These are phyloP conservation scores for Ceratina australensis DNA, from an alignment of 1,140 invertebrate genomes.

Conservation along the genomic window DNA sequence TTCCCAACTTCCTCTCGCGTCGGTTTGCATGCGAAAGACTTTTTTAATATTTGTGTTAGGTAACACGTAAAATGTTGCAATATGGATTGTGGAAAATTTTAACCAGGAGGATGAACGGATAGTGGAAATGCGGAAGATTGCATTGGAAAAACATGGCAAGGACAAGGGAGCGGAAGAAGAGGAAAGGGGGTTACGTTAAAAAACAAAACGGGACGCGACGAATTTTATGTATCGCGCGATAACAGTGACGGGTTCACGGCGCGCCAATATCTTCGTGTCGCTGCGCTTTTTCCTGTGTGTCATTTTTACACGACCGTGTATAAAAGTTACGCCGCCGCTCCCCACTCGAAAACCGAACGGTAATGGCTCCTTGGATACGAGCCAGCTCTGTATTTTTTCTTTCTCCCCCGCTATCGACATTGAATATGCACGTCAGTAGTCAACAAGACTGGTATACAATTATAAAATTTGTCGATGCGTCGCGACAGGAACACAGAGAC, in stretches of 20 bases:
- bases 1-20: background rate
- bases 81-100: background rate
- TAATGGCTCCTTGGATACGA: slow-evolving; percentile 63
- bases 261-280: slow-evolving; percentile 40
- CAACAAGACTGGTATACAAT: slow-evolving; percentile 1
- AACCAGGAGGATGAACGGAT: background rate
- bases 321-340: slow-evolving; percentile 58
- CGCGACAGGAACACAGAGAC: too few relatives aligned
- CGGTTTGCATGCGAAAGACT: too few relatives aligned
- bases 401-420: slow-evolving; percentile 14
- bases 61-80: too few relatives aligned
- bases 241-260: slow-evolving; percentile 31
- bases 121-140: too few relatives aligned
- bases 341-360: slow-evolving; percentile 61
- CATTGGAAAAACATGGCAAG: background rate
- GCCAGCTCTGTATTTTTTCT: slow-evolving; percentile 51
- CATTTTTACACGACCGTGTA: slow-evolving; percentile 45
- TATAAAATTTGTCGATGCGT: slow-evolving; percentile 31
- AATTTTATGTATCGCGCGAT: slow-evolving; percentile 39
- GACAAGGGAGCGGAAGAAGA: background rate
- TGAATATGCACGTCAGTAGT: slow-evolving; percentile 16
- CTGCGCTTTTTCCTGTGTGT: slow-evolving; percentile 17
- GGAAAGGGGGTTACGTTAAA: background rate
- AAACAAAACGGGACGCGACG: slow-evolving; percentile 5
- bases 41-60: too few relatives aligned